phyloP scores from a whole-genome alignment of 2,888 invertebrate species.

The Ophion ventricosus region DNA sequence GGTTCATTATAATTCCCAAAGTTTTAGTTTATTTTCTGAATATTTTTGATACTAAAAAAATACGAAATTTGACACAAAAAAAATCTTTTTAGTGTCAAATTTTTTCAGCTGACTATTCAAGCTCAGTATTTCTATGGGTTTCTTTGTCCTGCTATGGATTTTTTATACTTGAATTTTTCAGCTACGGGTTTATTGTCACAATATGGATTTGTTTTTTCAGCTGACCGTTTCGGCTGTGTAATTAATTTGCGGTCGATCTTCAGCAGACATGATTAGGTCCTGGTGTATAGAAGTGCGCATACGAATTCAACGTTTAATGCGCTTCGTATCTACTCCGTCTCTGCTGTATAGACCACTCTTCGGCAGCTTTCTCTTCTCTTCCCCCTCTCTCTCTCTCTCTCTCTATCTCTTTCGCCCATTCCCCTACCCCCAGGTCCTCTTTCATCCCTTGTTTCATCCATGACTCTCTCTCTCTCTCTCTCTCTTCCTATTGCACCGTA shows the following conservation, averaged over 20 bases:
- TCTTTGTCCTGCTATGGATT: too few species aligned
- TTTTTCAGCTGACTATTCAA: too few species aligned
- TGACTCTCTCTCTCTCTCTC: not conserved
- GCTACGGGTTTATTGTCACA: too few species aligned
- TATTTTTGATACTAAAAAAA: not conserved
- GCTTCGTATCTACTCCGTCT: conserved; percentile 9
- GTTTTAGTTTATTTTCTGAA: not conserved
- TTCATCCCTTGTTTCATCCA: conserved; percentile 56
- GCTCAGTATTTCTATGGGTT: too few species aligned
- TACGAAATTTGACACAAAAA: not conserved
- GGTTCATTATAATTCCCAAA: not conserved
- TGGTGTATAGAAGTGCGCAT: conserved; percentile 72
- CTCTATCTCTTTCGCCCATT: not conserved
- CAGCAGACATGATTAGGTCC: conserved; percentile 69
- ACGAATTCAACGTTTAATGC: conserved; percentile 76
- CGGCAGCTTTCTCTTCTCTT: not conserved
- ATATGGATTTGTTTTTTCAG: too few species aligned
- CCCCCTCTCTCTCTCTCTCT: not conserved
- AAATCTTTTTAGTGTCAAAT: not conserved
- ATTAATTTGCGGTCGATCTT: conserved; percentile 76
- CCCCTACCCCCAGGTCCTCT: conserved; percentile 65
- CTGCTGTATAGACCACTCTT: not conserved
- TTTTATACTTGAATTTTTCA: too few species aligned
- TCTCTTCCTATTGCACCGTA: conserved; percentile 61
- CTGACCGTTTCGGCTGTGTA: not conserved